phyloP scores from a whole-genome alignment of 2,888 invertebrate species.

The Acleris holmiana region DNA sequence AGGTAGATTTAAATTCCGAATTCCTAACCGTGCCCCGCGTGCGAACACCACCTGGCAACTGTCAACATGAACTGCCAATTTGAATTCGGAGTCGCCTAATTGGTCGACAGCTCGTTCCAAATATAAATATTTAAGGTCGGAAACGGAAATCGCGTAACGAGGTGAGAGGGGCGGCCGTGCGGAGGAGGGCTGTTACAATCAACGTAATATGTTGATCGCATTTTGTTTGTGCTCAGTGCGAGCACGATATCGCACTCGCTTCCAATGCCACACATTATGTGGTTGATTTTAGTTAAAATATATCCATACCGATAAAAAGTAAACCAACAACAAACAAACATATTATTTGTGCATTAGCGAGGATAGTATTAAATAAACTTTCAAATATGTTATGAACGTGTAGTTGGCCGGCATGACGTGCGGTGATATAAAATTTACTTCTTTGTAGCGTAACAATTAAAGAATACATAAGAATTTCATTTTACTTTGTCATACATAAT shows the following conservation, averaged over 20 bases:
- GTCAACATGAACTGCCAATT: conserved; percentile 77
- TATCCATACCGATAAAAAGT: too few species aligned
- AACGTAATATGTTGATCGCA: conserved; percentile 37
- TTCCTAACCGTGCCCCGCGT: conserved; percentile 55
- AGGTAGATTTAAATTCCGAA: conserved; percentile 62
- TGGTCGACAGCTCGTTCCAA: conserved; percentile 69
- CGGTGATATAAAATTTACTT: too few species aligned
- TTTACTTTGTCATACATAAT: too few species aligned
- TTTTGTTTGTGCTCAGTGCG: conserved; percentile 33
- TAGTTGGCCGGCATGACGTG: too few species aligned
- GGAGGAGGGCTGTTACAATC: conserved; percentile 34
- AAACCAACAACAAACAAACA: too few species aligned
- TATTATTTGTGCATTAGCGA: too few species aligned
- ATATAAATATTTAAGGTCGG: conserved; percentile 66
- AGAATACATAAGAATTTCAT: too few species aligned
- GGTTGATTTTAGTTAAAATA: conserved; percentile 7
- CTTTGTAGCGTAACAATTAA: too few species aligned
- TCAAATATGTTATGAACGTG: too few species aligned
- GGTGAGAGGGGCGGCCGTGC: conserved; percentile 41
- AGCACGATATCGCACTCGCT: conserved; percentile 33
- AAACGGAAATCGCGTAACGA: conserved; percentile 57
- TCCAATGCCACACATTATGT: conserved; percentile 16
- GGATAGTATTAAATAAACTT: too few species aligned
- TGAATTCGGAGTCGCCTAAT: conserved; percentile 66
- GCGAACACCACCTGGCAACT: conserved; percentile 70